Conservation (phyloP, 2,113 vertebrate species). For the Tympanuchus pallidicinctus region DNA sequence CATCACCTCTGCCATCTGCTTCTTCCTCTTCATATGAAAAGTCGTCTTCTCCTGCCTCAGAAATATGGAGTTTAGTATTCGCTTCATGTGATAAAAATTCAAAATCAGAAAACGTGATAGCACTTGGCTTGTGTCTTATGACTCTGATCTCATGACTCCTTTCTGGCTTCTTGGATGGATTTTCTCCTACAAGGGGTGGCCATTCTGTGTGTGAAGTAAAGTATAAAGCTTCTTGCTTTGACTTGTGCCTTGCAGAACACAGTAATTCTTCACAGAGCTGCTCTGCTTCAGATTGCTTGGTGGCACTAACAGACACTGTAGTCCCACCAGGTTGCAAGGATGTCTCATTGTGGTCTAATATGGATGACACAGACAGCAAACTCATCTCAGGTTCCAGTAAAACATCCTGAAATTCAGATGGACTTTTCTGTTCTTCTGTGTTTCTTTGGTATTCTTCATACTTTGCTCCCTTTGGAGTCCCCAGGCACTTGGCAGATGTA, state of each 20-base stretch:
- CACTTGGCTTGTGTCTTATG: slow-evolving; percentile 79
- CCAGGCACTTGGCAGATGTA: neutral
- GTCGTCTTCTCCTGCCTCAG: slow-evolving; percentile 61
- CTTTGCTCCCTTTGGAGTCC: slow-evolving; percentile 8
- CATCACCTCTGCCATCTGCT: slow-evolving; percentile 32
- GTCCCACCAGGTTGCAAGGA: neutral
- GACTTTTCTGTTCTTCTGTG: neutral
- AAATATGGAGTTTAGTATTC: slow-evolving; percentile 28
- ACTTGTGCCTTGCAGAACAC: neutral
- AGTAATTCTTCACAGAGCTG: neutral
- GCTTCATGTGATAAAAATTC: neutral
- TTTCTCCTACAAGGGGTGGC: neutral
- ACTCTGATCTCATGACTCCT: slow-evolving; percentile 64
- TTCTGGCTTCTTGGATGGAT: neutral
- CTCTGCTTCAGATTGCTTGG: neutral
- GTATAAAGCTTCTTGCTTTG: neutral
- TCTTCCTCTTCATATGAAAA: slow-evolving; percentile 73
- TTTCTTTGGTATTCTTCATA: slow-evolving; percentile 8
- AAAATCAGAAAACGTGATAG: slow-evolving; percentile 81
- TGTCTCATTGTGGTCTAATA: neutral
- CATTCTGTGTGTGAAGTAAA: neutral
- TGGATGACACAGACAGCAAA: neutral
- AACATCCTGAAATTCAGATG: slow-evolving; percentile 1
- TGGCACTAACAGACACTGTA: neutral
- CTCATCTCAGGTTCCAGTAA: neutral